Base-by-base conservation (phyloP, 2,888 invertebrate genomes). In the Sycophila texana region DNA sequence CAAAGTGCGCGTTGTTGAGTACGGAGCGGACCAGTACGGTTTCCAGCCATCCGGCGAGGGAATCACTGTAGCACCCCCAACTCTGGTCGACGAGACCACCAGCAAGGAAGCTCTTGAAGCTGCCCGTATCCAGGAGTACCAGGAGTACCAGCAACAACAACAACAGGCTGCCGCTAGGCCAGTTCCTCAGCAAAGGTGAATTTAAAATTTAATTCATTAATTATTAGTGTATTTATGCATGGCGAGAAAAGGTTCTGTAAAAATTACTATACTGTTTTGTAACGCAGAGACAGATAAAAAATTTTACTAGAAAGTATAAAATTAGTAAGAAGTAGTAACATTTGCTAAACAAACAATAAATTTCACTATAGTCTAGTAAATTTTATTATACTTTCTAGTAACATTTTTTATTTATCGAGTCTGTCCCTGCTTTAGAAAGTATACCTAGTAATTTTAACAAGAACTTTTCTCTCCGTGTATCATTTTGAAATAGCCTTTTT, bases 41-140 rank as follows among this genome's bases (percentile, higher is more conserved):
- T 97, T 97, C 93, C 96, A 96, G 89, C 97, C 97, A 0, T 92
- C 95, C 1, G 96, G 96, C 0, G 96, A 96, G 87, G 96, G 96
- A 58, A 96, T 97, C 89, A 96, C 96, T 0, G 96, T 96, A 0
- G 91, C 92, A 0, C 91, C 92, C 0, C 91, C 91, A 4, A 92
- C 91, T 0, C 84, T 91, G 7, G 87, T 91, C 0, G 91, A 92
- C 82, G 91, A 92, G 77, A 91, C 91, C 4, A 90, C 90, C 13
- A 87, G 86, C 81, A 88, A 85, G 57, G 89, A 90, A 7, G 86
- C 84, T 4, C 79, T 86, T 0, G 83, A 86, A 20, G 81, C 71
- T 0, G 83, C 83, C 65, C 85, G 83, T 65, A 83, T 77, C 58
- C 86, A 87, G 65, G 86, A 86, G 14, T 89, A 89, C 65, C 84